phyloP scores from a whole-genome alignment of 92 coral and sea anemone genomes.

The Paragorgia papillata region DNA sequence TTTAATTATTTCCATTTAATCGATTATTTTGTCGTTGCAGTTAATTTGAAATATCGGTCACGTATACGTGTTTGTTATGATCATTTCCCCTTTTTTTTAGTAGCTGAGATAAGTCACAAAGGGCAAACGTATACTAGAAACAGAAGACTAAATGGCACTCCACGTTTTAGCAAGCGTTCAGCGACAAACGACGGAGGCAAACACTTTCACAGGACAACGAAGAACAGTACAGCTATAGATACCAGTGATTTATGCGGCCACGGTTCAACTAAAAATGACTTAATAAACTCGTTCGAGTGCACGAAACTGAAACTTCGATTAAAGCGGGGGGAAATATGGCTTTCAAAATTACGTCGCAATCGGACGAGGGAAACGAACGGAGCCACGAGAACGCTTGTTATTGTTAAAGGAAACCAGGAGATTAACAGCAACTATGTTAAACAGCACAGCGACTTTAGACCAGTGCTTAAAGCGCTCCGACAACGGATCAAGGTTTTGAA shows the following conservation, averaged over 20 bases:
- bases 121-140: background rate
- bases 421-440: background rate
- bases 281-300: background rate
- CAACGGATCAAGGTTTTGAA: slow-evolving; percentile 14
- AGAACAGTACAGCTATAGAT: background rate
- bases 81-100: background rate
- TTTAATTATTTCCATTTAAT: too few relatives aligned
- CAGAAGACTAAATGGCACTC: background rate
- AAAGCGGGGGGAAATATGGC: background rate
- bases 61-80: too few relatives aligned
- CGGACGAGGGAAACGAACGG: background rate
- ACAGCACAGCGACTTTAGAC: slow-evolving; percentile 25
- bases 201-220: background rate
- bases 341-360: background rate
- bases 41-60: too few relatives aligned
- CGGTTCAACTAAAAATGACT: background rate
- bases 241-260: background rate
- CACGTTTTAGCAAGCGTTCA: background rate
- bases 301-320: background rate
- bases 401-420: slow-evolving; percentile 24
- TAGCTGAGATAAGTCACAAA: slow-evolving; percentile 8
- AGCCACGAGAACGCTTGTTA: slow-evolving; percentile 23
- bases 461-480: slow-evolving; percentile 6
- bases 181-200: background rate
- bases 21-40: too few relatives aligned